phyloP scores from a whole-genome alignment of 2,888 invertebrate genomes.

The Eupithecia centaureata region DNA sequence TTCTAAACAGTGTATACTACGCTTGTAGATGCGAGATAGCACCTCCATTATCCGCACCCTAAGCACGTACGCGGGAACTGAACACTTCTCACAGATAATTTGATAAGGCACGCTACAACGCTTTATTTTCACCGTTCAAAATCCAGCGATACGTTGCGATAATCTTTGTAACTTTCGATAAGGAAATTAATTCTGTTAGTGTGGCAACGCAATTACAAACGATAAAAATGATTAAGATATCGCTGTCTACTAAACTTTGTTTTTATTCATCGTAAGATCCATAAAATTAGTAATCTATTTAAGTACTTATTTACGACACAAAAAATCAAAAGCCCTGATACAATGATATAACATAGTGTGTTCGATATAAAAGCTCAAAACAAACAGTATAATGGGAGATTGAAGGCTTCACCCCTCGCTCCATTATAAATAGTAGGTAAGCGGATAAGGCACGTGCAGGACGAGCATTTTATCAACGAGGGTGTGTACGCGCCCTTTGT shows the following conservation, averaged over 20 bases:
- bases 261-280: not conserved
- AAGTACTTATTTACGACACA: too few relatives aligned
- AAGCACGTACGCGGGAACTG: conserved; percentile 63
- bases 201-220: conserved; percentile 5
- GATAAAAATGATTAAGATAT: conserved; percentile 21
- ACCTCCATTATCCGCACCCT: conserved; percentile 66
- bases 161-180: conserved; percentile 27
- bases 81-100: conserved; percentile 62
- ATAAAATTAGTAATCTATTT: not conserved
- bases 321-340: not conserved
- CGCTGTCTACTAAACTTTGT: not conserved
- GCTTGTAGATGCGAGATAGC: conserved; percentile 72
- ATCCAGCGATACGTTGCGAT: conserved; percentile 7
- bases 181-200: conserved; percentile 10
- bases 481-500: conserved; percentile 58
- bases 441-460: conserved; percentile 78
- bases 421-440: conserved; percentile 76
- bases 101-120: conserved; percentile 60
- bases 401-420: conserved; percentile 50
- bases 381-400: conserved; percentile 45
- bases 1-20: conserved; percentile 58
- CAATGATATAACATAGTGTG: conserved; percentile 24
- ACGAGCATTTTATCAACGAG: conserved; percentile 71
- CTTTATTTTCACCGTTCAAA: conserved; percentile 24
- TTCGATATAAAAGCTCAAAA: conserved; percentile 36